Evolutionary conservation across 2,888 invertebrate genomes (phyloP), one percentile per base, ranked within the genome.

Genomic region (Melolontha melolontha): DNA sequence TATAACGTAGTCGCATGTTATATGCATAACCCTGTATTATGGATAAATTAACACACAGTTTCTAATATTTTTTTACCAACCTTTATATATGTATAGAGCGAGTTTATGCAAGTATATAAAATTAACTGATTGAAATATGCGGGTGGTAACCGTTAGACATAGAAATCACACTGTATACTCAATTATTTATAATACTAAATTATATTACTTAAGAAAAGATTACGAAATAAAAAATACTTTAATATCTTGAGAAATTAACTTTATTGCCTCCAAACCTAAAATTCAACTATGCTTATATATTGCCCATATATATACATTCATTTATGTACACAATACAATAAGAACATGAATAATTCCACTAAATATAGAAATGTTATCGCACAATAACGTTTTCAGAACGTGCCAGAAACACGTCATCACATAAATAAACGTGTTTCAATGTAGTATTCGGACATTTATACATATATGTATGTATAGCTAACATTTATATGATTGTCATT

Each of bases 291-390:
- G 34, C 34, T 34, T 34, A 34, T 34, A 10, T 54, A 54, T 39
- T 54, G 14, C 39, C 34, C n/a, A 14, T 34, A 34, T 29, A 34
- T n/a, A 52, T 54, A 54, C 54, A 14, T 34, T 34, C 10, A 10
- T 34, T 5, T 5, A 34, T 34, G 34, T 34, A 34, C 6, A 34
- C 34, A 34, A 22, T 8, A 54, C 54, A 54, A 54, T 54, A 12
- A 10, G 2, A 16, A 16, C 11, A 54, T 54, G 39, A 39, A 54
- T 39, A 39, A 39, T 39, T 54, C 17, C 39, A 39, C 54, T 54
- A 54, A 54, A 54, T 54, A 54, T 54, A 54, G 54, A 54, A 54
- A 54, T 16, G 16, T 39, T 54, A 54, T 39, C 34, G 54, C 39
- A 54, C 39, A 54, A 54, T 16, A 54, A 8, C 40, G 34, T 52